phyloP scores from a whole-genome alignment of 2,888 invertebrate genomes.

The Pyralis farinalis region DNA sequence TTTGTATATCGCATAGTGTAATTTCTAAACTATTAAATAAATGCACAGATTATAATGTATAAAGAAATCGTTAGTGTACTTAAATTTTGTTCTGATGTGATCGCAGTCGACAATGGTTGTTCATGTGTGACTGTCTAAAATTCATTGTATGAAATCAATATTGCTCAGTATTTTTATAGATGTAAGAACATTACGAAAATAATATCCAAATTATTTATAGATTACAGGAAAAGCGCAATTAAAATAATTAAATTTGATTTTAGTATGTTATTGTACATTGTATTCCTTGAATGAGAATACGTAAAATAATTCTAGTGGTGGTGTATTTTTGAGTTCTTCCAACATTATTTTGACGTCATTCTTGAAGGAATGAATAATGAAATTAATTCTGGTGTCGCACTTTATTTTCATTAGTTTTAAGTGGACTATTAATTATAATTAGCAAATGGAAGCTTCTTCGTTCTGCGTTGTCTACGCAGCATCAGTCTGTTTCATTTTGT shows the following conservation, averaged over 20 bases:
- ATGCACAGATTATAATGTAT: conserved; percentile 60
- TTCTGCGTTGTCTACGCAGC: conserved; percentile 25
- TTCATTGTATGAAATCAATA: conserved; percentile 63
- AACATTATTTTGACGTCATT: conserved; percentile 36
- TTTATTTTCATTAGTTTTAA: conserved; percentile 45
- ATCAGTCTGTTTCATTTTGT: conserved; percentile 44
- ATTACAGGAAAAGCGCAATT: conserved; percentile 49
- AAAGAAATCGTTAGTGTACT: conserved; percentile 49
- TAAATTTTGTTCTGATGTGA: conserved; percentile 50
- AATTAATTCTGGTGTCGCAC: conserved; percentile 50
- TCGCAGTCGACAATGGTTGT: conserved; percentile 48
- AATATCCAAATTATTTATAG: conserved; percentile 66
- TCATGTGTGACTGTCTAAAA: conserved; percentile 42
- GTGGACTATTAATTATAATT: conserved; percentile 22
- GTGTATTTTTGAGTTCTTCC: conserved; percentile 53
- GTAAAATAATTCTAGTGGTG: conserved; percentile 26
- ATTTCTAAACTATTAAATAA: conserved; percentile 49
- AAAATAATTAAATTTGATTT: conserved; percentile 37
- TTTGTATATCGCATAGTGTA: conserved; percentile 58
- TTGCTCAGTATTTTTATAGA: conserved; percentile 80
- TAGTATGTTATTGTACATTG: conserved; percentile 46
- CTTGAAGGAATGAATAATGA: conserved; percentile 43
- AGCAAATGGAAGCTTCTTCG: conserved; percentile 11
- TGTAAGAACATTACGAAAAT: conserved; percentile 64
- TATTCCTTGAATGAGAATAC: conserved; percentile 24